Evolutionary conservation across 2,888 invertebrate genomes (phyloP), one percentile per base, ranked within the genome.

Genomic region (Stenodera caucasica): DNA sequence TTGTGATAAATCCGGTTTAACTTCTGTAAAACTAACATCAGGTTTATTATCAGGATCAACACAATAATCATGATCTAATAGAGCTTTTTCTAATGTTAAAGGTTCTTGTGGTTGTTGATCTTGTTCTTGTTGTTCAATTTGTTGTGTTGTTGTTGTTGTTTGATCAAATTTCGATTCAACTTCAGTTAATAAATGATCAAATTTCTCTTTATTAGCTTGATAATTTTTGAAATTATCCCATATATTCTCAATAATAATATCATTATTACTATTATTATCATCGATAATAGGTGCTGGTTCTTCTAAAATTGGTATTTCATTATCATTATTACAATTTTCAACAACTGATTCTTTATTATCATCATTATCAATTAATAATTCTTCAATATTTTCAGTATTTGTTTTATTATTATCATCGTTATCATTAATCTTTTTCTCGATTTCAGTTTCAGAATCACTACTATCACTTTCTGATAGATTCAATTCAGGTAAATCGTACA

Each of bases 391-490:
- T 33, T 53, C 33, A 33, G 6, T 15, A 33, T 15, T 33, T 21
- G 12, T n/a, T 0, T 72, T 23, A 69, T 68, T 18, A 64, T 54
- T 1, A 60, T 63, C 14, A 2, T 72, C 21, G 69, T 68, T 18
- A 64, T 54, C 2, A 60, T 63, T 32, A 21, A 30, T 58, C 9
- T 21, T 53, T 53, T 61, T 69, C 15, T 66, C 58, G 1, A 81
- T 55, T 72, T 82, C 80, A 4, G 79, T 81, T 23, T 86, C 88
- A 2, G 81, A 86, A 65, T 91, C 91, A 53, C 78, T 78, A 65
- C 90, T 91, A 71, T 92, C 93, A 76, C 92, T 92, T 73, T 93
- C 93, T 0, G 92, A 93, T 45, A 94, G 82, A 82, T 93, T 93
- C 45, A 92, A 81, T 2, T 90, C 92, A 2, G 92, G 92, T 57